Evolutionary conservation across 2,113 vertebrate species (phyloP).

Genomic region (Oryctolagus cuniculus): DNA sequence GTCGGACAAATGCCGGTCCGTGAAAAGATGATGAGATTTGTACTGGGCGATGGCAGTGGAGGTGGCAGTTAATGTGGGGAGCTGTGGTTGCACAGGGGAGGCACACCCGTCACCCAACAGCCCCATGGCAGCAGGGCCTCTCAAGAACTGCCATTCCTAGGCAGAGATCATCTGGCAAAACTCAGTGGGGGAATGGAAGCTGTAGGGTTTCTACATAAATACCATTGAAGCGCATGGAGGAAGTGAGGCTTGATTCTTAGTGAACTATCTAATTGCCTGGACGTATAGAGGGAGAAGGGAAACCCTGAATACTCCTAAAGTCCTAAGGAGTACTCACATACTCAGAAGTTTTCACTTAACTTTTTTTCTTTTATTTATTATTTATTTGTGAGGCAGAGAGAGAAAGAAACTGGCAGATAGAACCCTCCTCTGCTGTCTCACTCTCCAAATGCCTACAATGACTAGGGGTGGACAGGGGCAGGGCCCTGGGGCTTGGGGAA

Average conservation of each 20-base stretch:
- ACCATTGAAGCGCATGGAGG: not conserved
- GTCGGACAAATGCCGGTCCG: not conserved
- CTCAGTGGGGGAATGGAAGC: not conserved
- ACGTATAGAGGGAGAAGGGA: not conserved
- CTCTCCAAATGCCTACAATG: too few species aligned
- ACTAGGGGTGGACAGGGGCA: too few species aligned
- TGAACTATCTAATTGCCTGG: not conserved
- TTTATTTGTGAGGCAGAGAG: too few species aligned
- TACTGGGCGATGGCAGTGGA: not conserved
- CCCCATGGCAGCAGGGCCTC: not conserved
- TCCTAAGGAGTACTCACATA: not conserved
- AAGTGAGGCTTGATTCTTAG: constrained; percentile 23
- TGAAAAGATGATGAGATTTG: not conserved
- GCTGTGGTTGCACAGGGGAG: not conserved
- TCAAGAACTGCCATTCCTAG: not conserved
- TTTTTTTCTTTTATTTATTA: not conserved
- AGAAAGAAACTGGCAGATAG: too few species aligned
- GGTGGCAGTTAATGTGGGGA: not conserved
- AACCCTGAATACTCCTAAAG: not conserved
- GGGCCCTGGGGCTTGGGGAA: too few species aligned
- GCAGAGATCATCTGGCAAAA: not conserved
- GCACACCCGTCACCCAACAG: not conserved
- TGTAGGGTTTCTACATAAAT: not conserved
- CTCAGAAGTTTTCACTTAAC: constrained; percentile 6
- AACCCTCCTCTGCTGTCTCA: too few species aligned